Evolutionary conservation across 2,888 invertebrate species (phyloP).

Genomic region (Chaetogeoica ovagalla): DNA sequence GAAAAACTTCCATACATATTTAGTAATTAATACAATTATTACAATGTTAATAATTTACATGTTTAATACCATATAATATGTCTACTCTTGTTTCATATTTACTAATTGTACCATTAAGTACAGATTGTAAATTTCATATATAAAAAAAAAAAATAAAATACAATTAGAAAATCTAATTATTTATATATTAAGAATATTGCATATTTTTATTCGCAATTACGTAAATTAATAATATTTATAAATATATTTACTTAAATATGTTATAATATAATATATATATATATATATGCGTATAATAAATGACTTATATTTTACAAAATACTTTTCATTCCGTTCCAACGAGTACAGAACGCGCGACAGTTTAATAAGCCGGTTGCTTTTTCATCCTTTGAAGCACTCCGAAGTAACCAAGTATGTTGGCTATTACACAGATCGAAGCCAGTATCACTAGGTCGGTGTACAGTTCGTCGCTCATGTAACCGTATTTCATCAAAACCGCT

Average conservation of each 20-base stretch:
- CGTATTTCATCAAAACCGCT: slow-evolving; percentile 31
- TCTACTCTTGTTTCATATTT: too few relatives aligned
- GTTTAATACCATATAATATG: too few relatives aligned
- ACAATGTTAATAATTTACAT: too few relatives aligned
- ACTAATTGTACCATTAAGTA: too few relatives aligned
- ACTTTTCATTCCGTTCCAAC: background rate
- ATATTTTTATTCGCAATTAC: background rate
- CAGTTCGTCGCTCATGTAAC: background rate
- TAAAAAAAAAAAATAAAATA: too few relatives aligned
- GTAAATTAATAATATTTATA: background rate
- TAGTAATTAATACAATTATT: too few relatives aligned
- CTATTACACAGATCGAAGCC: background rate
- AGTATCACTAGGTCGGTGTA: slow-evolving; percentile 1
- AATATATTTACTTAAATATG: background rate
- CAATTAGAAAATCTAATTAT: background rate
- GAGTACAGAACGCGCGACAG: background rate
- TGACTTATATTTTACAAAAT: background rate
- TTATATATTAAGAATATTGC: background rate
- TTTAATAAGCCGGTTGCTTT: slow-evolving; percentile 39
- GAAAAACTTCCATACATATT: too few relatives aligned
- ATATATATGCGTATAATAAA: too few relatives aligned
- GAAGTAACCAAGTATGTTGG: slow-evolving; percentile 1
- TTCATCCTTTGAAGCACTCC: slow-evolving; percentile 26
- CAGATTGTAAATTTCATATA: too few relatives aligned
- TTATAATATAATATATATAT: too few relatives aligned